Conservation (phyloP, 1,140 invertebrate species). For the Ectropis grisescens region DNA sequence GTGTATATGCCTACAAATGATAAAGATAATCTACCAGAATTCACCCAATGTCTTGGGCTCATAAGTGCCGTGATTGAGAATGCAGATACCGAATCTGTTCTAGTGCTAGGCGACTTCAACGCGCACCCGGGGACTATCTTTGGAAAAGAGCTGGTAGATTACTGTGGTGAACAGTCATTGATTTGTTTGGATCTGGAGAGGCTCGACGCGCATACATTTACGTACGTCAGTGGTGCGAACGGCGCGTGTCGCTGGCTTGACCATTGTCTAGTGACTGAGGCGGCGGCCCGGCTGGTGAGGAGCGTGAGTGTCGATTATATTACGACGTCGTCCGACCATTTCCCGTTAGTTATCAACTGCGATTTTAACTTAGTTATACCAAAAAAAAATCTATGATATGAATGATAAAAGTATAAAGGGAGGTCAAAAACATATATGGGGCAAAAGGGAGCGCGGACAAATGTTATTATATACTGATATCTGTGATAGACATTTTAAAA, state of each 20-base stretch:
- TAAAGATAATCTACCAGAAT: too few species aligned
- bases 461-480: too few species aligned
- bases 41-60: too few species aligned
- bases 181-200: constrained; percentile 13
- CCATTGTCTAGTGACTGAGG: constrained; percentile 16
- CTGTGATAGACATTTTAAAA: too few species aligned
- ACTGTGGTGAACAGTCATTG: constrained; percentile 17
- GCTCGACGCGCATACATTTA: constrained; percentile 7
- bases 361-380: constrained; percentile 10
- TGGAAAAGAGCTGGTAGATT: constrained; percentile 7
- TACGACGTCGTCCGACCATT: too few species aligned
- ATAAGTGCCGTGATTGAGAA: background rate
- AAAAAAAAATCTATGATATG: too few species aligned
- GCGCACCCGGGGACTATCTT: constrained; percentile 13
- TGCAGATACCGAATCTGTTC: background rate
- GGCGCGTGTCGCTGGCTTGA: constrained; percentile 15
- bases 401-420: too few species aligned
- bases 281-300: constrained; percentile 3
- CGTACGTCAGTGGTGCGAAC: constrained; percentile 14
- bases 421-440: too few species aligned
- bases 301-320: constrained; percentile 6
- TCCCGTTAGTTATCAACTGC: constrained; percentile 9
- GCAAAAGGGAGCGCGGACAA: too few species aligned
- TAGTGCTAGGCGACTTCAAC: constrained; percentile 3
- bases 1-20: too few species aligned